Evolutionary conservation across 2,113 vertebrate species (phyloP).

Genomic region (Archilochus colubris): DNA sequence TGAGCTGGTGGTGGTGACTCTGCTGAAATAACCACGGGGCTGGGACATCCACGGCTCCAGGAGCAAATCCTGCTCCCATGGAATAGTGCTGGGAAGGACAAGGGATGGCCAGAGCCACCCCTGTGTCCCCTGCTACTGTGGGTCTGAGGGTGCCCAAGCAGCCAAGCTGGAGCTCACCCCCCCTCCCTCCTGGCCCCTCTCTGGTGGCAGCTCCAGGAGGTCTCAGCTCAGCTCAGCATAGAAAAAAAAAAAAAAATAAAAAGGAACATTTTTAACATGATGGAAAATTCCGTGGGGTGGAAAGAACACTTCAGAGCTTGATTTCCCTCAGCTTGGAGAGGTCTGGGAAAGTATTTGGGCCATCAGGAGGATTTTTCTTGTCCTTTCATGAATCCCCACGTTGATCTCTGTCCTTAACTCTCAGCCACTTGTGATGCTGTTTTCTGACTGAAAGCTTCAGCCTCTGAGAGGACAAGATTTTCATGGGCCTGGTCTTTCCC

Average conservation of each 20-base stretch:
- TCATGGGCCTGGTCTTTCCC: background rate
- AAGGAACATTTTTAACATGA: accelerated
- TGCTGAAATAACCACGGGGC: accelerated
- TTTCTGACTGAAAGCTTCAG: background rate
- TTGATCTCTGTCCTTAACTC: background rate
- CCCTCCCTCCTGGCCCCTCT: background rate
- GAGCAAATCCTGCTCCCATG: accelerated
- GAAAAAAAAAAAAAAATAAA: background rate
- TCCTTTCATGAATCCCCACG: background rate
- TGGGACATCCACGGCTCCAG: accelerated
- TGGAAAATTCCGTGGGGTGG: background rate
- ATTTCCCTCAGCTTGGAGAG: accelerated
- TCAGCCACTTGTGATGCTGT: background rate
- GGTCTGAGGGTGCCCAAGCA: no score
- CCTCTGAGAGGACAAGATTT: background rate
- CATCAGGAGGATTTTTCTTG: background rate
- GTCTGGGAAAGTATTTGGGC: background rate
- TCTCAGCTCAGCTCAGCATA: background rate
- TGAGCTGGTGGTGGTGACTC: background rate
- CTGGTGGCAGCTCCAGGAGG: accelerated
- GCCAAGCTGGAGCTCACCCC: accelerated
- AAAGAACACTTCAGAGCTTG: background rate
- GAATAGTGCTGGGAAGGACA: accelerated
- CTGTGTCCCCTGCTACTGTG: accelerated
- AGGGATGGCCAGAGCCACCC: accelerated